Percentiles rank a stretch among this genome's conserved stretches.
These are phyloP conservation scores for Papilio aristodemus DNA, from an alignment of 1,140 invertebrate genomes.

Conservation along the genomic window DNA sequence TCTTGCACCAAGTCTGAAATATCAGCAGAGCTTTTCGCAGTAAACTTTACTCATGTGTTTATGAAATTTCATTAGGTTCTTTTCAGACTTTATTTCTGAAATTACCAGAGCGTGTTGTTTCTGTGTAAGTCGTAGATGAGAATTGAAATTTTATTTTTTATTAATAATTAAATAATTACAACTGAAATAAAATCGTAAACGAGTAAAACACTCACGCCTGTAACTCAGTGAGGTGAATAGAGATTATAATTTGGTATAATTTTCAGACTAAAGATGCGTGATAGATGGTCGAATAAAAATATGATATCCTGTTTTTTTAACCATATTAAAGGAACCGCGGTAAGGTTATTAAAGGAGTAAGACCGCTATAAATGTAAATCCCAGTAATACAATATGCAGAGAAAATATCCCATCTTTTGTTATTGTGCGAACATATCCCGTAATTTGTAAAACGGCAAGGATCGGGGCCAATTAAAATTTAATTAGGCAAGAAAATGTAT, in stretches of 20 bases:
- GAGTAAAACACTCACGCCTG: too few relatives aligned
- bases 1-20: neutral
- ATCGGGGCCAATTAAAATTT: conserved; percentile 37
- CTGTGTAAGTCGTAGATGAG: too few relatives aligned
- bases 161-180: too few relatives aligned
- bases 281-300: too few relatives aligned
- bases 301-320: too few relatives aligned
- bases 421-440: conserved; percentile 1
- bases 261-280: too few relatives aligned
- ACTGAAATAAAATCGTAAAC: too few relatives aligned
- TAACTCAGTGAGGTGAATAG: too few relatives aligned
- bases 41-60: neutral
- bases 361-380: conserved; percentile 10
- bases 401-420: conserved; percentile 10
- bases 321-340: too few relatives aligned
- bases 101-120: neutral
- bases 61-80: neutral
- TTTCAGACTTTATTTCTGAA: neutral
- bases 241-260: too few relatives aligned
- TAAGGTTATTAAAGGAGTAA: too few relatives aligned
- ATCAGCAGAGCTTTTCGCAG: neutral
- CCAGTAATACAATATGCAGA: neutral
- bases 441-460: conserved; percentile 24
- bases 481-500: conserved; percentile 39
- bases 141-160: too few relatives aligned